These are phyloP conservation scores for Paramisgurnus dabryanus DNA, from an alignment of 2,113 vertebrate genomes.

Conservation along the genomic window DNA sequence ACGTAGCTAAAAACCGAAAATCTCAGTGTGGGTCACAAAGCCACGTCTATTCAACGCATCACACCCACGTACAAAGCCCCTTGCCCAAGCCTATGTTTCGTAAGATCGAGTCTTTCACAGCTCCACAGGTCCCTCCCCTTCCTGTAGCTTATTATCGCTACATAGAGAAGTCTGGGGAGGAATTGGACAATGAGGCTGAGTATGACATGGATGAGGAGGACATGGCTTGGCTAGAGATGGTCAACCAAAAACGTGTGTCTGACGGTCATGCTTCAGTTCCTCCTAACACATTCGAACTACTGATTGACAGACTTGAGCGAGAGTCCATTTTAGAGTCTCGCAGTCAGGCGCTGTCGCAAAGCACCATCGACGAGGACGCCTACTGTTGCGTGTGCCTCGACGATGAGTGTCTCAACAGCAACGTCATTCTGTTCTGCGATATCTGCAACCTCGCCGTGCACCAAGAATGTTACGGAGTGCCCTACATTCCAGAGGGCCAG, in stretches of 20 bases:
- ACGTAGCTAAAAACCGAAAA: constrained; percentile 63
- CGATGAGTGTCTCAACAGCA: constrained; percentile 97
- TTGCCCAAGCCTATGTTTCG: constrained; percentile 91
- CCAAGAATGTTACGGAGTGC: constrained; percentile 96
- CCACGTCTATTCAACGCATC: constrained; percentile 65
- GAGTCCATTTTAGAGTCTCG: constrained; percentile 93
- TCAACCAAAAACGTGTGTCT: constrained; percentile 88
- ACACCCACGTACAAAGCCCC: constrained; percentile 67
- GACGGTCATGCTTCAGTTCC: constrained; percentile 87
- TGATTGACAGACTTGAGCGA: constrained; percentile 91
- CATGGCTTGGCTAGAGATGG: constrained; percentile 94
- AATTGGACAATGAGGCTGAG: constrained; percentile 87
- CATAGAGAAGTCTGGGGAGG: constrained; percentile 86
- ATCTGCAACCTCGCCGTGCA: constrained; percentile 98
- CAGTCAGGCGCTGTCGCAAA: constrained; percentile 85
- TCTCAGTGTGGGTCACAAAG: constrained; percentile 60
- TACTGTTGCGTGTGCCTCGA: constrained; percentile 98
- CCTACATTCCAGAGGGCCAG: constrained; percentile 96
- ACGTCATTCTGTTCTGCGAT: constrained; percentile 97
- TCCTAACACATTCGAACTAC: constrained; percentile 88
- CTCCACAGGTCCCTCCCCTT: constrained; percentile 78
- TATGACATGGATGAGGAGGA: constrained; percentile 99
- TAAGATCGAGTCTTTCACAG: constrained; percentile 74
- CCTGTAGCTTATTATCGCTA: constrained; percentile 88
- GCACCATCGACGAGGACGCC: constrained; percentile 90